Base-by-base conservation (phyloP, 2,797 vertebrate genomes). In the Eulemur coronatus region DNA sequence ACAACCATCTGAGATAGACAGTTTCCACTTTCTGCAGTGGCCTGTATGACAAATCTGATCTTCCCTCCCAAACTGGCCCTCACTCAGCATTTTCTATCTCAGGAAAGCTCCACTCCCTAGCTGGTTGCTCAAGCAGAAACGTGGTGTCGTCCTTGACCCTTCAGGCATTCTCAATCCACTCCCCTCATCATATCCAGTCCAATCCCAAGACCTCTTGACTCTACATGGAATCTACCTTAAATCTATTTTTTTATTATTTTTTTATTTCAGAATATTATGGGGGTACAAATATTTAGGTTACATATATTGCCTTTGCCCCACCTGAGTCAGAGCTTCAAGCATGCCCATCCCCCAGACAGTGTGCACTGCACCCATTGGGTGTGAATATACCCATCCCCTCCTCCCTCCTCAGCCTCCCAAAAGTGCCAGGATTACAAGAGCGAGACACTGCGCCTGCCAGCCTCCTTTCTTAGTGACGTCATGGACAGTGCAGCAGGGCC, bases 101-200 rank as follows among this genome's bases (percentile, higher is more conserved):
- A 10, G 69, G 15, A 15, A 75, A 43, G 38, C 48, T 72, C 43
- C 33, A 6, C 24, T 35, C 12, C 65, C 81, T 38, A 72, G 20
- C 7, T 26, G 13, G 17, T 30, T 80, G 28, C 59, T 70, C 50
- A 61, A 33, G 20, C 38, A 50, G 65, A 52, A n/a, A 13, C 7
- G 18, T 11, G 30, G 28, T 2, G 9, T 35, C 46, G 0, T 28
- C 5, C 41, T 43, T 63, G 30, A 17, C 5, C 8, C 18, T 22
- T 18, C 50, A 28, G 33, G 18, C 50, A 50, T 52, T 67, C 50
- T 35, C 50, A 80, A 2, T 4, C 69, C 43, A 18, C 48, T 2
- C 2, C 5, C 30, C 22, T 3, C 18, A 1, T 20, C 5, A 28
- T 12, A 26, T 43, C 26, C 81, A 10, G 0, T 7, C 22, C 72